Conservation (phyloP, 2,113 vertebrate species). For the Sorex araneus region DNA sequence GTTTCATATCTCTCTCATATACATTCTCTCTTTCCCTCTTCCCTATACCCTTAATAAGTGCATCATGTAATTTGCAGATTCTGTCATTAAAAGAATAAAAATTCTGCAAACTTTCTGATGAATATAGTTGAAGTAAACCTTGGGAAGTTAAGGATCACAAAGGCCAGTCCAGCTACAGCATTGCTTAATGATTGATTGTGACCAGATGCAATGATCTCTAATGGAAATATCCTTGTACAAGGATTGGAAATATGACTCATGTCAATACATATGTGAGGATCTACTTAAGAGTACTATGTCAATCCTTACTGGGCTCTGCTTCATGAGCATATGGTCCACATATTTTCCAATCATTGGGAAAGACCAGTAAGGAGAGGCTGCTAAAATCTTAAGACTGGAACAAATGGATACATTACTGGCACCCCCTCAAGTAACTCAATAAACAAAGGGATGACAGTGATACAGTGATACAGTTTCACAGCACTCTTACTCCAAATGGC, state of each 20-base stretch:
- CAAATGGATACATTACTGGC: too few relatives aligned
- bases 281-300: not conserved
- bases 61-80: not conserved
- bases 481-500: not conserved
- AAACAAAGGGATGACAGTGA: too few relatives aligned
- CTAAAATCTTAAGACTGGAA: too few relatives aligned
- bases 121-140: not conserved
- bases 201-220: not conserved
- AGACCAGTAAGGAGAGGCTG: too few relatives aligned
- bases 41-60: not conserved
- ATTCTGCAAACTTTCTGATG: not conserved
- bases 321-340: accelerated
- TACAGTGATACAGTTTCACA: too few relatives aligned
- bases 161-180: not conserved
- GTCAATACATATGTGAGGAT: too few relatives aligned
- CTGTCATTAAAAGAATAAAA: not conserved
- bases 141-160: not conserved
- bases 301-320: not conserved
- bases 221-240: not conserved
- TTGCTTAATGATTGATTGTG: not conserved
- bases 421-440: too few relatives aligned
- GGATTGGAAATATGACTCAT: not conserved
- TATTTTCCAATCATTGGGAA: too few relatives aligned
- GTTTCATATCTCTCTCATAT: too few relatives aligned
- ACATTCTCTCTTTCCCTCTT: not conserved